Conservation (phyloP, 2,888 invertebrate genomes). For the Psylliodes chrysocephalus region DNA sequence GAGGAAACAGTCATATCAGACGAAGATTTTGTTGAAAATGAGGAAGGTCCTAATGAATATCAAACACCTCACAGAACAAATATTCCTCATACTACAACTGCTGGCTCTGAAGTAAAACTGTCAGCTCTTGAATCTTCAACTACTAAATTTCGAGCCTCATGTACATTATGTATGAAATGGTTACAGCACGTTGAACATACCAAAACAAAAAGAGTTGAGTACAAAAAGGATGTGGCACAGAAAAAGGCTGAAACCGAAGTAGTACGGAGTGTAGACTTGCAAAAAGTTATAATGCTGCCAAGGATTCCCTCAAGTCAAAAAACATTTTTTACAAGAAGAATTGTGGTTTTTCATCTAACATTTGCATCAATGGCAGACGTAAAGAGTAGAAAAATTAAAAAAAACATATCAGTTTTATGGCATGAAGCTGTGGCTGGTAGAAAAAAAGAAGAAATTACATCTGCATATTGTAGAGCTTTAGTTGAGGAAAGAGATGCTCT, state of each 20-base stretch:
- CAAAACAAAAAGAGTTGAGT: neutral
- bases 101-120: too few relatives aligned
- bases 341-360: slow-evolving; percentile 12
- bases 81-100: too few relatives aligned
- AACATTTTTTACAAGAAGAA: slow-evolving; percentile 9
- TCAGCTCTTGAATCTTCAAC: too few relatives aligned
- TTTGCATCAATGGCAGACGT: slow-evolving; percentile 12
- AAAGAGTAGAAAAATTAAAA: slow-evolving; percentile 1
- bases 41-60: too few relatives aligned
- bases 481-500: slow-evolving; percentile 24
- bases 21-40: too few relatives aligned
- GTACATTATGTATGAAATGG: too few relatives aligned
- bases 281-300: neutral
- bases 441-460: slow-evolving; percentile 20
- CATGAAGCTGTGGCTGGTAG: slow-evolving; percentile 19
- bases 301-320: neutral
- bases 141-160: too few relatives aligned
- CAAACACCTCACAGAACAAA: too few relatives aligned
- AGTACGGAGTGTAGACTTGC: slow-evolving; percentile 4
- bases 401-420: slow-evolving; percentile 17
- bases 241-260: slow-evolving; percentile 10
- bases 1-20: too few relatives aligned
- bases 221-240: slow-evolving; percentile 9
- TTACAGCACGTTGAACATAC: slow-evolving; percentile 9
- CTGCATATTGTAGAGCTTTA: slow-evolving; percentile 10